Conservation (phyloP, 2,113 vertebrate species). For the Mastomys coucha region DNA sequence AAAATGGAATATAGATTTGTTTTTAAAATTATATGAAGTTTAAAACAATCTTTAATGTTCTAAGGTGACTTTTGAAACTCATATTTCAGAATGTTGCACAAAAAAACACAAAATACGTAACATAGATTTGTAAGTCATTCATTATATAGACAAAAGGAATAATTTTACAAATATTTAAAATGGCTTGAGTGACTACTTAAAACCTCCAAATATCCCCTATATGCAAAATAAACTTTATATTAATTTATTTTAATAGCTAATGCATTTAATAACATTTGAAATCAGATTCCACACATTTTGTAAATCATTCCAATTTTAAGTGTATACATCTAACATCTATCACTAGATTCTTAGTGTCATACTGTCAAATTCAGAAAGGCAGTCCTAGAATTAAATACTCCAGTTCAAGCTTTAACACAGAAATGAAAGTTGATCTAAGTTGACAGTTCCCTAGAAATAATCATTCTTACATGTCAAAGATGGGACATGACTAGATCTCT, state of each 20-base stretch:
- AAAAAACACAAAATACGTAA: background rate
- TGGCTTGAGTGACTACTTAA: background rate
- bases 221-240: conserved; percentile 33
- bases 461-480: conserved; percentile 85
- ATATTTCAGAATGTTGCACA: background rate
- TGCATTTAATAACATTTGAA: conserved; percentile 65
- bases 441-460: conserved; percentile 85
- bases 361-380: conserved; percentile 81
- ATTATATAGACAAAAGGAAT: background rate
- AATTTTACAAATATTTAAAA: conserved; percentile 29
- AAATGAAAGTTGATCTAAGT: conserved; percentile 83
- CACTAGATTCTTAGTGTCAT: conserved; percentile 76
- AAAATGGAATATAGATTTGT: background rate
- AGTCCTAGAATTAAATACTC: conserved; percentile 84
- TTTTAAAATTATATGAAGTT: background rate
- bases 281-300: conserved; percentile 63
- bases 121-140: background rate
- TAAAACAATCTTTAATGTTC: background rate
- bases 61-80: background rate
- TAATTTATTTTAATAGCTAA: conserved; percentile 57
- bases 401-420: conserved; percentile 75
- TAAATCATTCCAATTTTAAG: conserved; percentile 80
- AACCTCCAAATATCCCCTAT: background rate
- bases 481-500: conserved; percentile 71
- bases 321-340: conserved; percentile 63